Conservation (phyloP, 2,888 invertebrate genomes). For the Lasioglossum villosulum region DNA sequence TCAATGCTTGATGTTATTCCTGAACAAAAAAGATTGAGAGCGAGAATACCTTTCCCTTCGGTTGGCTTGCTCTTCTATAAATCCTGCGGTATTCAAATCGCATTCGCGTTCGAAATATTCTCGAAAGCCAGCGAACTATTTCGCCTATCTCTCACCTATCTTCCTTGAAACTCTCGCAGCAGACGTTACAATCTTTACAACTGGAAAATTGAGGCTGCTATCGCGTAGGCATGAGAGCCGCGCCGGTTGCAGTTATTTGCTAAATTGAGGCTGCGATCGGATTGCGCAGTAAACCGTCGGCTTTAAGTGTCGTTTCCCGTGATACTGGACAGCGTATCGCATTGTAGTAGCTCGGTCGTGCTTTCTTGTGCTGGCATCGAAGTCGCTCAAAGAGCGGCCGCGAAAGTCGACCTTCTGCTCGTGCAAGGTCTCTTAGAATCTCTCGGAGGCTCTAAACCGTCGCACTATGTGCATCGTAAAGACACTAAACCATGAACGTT, state of each 20-base stretch:
- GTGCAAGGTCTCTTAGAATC: conserved; percentile 36
- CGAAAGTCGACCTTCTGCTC: conserved; percentile 40
- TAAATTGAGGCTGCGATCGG: conserved; percentile 30
- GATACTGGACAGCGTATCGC: conserved; percentile 2
- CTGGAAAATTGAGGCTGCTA: not conserved
- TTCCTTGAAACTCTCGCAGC: not conserved
- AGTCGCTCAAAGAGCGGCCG: conserved; percentile 28
- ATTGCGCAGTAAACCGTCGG: conserved; percentile 49
- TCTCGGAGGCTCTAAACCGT: not conserved
- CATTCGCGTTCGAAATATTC: not conserved
- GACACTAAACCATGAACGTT: not conserved
- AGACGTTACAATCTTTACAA: not conserved
- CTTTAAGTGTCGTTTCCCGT: conserved; percentile 10
- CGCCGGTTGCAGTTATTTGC: conserved; percentile 43
- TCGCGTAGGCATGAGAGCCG: not conserved
- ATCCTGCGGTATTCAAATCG: not conserved
- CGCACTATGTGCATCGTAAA: not conserved
- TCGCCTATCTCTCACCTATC: not conserved
- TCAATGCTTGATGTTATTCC: not conserved
- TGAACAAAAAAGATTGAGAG: not conserved
- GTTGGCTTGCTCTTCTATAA: not conserved
- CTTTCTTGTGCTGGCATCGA: conserved; percentile 14
- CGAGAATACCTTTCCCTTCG: not conserved
- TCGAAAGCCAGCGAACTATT: not conserved
- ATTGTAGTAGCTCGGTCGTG: not conserved